Evolutionary conservation across 1,140 invertebrate genomes (phyloP).

Genomic region (Diorhabda carinulata): DNA sequence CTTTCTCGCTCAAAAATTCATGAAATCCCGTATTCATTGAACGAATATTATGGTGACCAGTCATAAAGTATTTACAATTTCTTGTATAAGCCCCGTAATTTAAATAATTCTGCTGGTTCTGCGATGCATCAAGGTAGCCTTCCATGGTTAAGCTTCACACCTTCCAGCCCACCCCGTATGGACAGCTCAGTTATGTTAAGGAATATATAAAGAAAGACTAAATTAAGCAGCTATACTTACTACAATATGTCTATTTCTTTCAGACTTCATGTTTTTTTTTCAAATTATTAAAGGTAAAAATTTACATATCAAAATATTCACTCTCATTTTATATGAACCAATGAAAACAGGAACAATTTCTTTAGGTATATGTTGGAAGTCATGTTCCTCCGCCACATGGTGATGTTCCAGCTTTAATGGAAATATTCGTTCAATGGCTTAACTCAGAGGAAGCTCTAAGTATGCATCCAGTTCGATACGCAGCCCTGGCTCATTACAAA

Average conservation of each 20-base stretch:
- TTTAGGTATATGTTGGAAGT: slow-evolving; percentile 89
- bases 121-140: no score
- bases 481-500: slow-evolving; percentile 94
- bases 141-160: no score
- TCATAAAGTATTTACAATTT: no score
- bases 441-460: slow-evolving; percentile 80
- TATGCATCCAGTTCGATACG: slow-evolving; percentile 87
- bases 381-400: slow-evolving; percentile 83
- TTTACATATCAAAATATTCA: not conserved
- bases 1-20: no score
- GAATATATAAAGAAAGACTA: no score
- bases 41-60: no score
- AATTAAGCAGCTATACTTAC: no score
- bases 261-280: not conserved
- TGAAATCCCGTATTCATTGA: no score
- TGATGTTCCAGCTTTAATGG: slow-evolving; percentile 78
- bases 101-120: no score
- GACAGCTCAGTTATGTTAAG: no score
- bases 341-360: slow-evolving; percentile 8
- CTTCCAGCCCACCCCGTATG: no score
- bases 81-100: no score
- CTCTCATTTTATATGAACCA: not conserved
- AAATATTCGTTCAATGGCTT: slow-evolving; percentile 84
- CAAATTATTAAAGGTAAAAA: not conserved
- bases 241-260: not conserved